phyloP scores from a whole-genome alignment of 1,140 invertebrate species.

The Chrysoperla carnea region DNA sequence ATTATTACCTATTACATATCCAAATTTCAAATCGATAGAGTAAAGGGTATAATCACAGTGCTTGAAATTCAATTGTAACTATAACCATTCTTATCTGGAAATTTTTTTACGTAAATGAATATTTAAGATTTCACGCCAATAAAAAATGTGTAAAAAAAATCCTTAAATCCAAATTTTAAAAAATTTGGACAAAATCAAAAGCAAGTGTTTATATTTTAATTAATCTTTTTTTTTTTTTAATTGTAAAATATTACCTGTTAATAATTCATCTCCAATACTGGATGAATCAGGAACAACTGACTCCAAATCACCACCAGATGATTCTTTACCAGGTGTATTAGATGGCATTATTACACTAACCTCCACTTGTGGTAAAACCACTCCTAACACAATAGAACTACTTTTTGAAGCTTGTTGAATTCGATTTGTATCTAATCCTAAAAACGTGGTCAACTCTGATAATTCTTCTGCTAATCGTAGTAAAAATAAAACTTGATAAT shows the following conservation, averaged over 20 bases:
- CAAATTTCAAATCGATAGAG: no score
- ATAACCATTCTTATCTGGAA: no score
- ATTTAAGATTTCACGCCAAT: no score
- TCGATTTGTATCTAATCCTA: constrained; percentile 59
- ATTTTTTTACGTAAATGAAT: no score
- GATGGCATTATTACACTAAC: constrained; percentile 74
- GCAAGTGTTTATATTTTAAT: no score
- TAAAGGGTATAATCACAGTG: no score
- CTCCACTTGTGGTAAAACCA: constrained; percentile 68
- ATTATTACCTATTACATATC: no score
- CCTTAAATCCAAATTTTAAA: no score
- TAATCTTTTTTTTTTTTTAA: no score
- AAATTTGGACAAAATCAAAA: no score
- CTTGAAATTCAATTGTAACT: no score
- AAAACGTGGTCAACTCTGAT: constrained; percentile 57
- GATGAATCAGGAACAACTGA: constrained; percentile 66
- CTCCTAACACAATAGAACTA: constrained; percentile 51
- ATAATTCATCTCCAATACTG: constrained; percentile 55
- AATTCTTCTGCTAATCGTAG: constrained; percentile 68
- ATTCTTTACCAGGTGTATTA: constrained; percentile 60
- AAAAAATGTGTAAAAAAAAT: no score
- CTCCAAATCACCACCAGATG: constrained; percentile 58
- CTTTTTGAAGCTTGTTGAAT: constrained; percentile 26
- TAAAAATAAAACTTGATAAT: constrained; percentile 84
- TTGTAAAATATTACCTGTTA: constrained; percentile 1